Conservation (phyloP, 2,797 vertebrate species). For the Lagorchestes hirsutus region DNA sequence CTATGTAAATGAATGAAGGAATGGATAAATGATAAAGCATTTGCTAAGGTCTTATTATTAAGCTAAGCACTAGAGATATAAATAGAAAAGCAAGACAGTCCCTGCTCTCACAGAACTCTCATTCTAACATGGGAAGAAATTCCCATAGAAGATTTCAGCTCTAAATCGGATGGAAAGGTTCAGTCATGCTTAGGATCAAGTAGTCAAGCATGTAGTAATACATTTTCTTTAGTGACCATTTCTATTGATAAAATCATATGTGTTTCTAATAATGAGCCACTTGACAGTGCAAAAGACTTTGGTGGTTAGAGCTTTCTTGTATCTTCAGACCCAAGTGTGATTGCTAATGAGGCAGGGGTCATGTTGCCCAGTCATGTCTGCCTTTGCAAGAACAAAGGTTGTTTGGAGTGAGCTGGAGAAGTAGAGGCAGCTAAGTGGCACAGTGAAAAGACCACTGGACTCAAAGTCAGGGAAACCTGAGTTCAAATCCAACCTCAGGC, state of each 20-base stretch:
- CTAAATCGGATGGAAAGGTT: background rate
- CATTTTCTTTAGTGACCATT: background rate
- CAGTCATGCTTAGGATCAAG: background rate
- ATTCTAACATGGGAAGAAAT: background rate
- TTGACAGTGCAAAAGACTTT: background rate
- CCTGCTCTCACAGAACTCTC: too few relatives aligned
- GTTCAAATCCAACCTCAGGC: background rate
- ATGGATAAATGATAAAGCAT: background rate
- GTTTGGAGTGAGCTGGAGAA: background rate
- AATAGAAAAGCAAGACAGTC: background rate
- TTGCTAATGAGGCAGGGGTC: background rate
- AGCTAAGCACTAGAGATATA: background rate
- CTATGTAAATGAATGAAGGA: background rate
- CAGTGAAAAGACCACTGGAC: background rate
- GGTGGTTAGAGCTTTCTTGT: background rate
- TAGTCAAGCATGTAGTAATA: background rate
- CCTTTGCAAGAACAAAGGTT: background rate
- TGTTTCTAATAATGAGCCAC: background rate
- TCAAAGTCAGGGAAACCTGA: background rate
- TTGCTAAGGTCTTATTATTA: background rate
- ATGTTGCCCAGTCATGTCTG: background rate
- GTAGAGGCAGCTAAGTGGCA: background rate
- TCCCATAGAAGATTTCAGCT: background rate
- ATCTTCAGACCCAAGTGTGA: background rate
- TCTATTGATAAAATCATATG: background rate